phyloP scores from a whole-genome alignment of 1,140 invertebrate genomes.

The Tetraneura akinire region DNA sequence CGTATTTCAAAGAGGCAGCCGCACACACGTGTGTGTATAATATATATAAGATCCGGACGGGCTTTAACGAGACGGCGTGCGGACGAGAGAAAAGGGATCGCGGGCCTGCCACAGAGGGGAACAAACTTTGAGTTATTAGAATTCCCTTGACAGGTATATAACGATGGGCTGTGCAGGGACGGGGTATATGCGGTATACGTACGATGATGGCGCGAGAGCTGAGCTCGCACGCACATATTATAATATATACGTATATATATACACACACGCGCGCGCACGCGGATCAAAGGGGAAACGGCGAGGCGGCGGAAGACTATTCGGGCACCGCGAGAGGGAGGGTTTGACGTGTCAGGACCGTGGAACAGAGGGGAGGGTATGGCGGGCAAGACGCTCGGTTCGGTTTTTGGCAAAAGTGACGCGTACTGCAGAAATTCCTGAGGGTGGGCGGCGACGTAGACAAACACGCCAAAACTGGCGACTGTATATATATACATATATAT shows the following conservation, averaged over 20 bases:
- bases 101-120: neutral
- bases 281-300: neutral
- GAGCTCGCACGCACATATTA: too few relatives aligned
- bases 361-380: neutral
- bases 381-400: neutral
- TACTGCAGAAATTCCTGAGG: slow-evolving; percentile 26
- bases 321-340: neutral
- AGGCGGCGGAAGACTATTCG: neutral
- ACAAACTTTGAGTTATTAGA: slow-evolving; percentile 51
- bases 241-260: neutral
- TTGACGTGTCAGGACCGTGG: neutral
- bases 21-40: too few relatives aligned
- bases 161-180: neutral
- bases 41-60: neutral
- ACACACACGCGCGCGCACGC: neutral
- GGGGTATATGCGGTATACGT: too few relatives aligned
- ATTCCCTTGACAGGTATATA: slow-evolving; percentile 49
- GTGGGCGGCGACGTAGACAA: slow-evolving; percentile 2
- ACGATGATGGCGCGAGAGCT: too few relatives aligned
- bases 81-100: neutral
- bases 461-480: too few relatives aligned
- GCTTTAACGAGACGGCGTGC: neutral
- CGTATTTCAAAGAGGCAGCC: neutral
- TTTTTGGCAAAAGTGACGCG: slow-evolving; percentile 47
- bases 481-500: too few relatives aligned